Evolutionary conservation across 2,797 vertebrate genomes (phyloP).

Genomic region (Falco columbarius): DNA sequence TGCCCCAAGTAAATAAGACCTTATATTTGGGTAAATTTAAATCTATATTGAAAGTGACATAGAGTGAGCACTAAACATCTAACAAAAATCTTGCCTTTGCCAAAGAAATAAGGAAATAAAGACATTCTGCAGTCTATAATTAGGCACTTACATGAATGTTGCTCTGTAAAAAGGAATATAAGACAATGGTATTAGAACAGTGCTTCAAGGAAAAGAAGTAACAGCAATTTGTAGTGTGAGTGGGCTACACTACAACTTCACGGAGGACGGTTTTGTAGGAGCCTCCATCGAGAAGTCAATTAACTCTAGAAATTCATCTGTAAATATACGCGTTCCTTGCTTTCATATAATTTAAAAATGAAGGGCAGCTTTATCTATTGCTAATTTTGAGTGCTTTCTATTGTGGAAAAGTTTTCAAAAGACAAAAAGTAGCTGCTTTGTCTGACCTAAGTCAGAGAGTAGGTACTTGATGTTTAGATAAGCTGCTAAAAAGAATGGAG

Average conservation of each 20-base stretch:
- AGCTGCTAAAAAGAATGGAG: not conserved
- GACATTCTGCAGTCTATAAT: not conserved
- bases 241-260: not conserved
- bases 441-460: not conserved
- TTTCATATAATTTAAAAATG: not conserved
- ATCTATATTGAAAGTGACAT: not conserved
- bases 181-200: not conserved
- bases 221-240: not conserved
- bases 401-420: not conserved
- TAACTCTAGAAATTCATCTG: not conserved
- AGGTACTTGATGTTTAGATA: not conserved
- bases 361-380: not conserved
- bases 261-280: not conserved
- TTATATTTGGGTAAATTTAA: conserved; percentile 9
- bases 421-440: not conserved
- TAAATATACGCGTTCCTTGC: not conserved
- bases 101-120: conserved; percentile 1
- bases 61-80: not conserved
- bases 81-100: not conserved
- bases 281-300: not conserved
- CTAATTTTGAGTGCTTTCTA: not conserved
- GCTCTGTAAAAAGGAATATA: not conserved
- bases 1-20: not conserved
- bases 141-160: not conserved
- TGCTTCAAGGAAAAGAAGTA: not conserved